A percentile compares a stretch with the other conserved stretches of the same genome.
These are phyloP conservation scores for Elmis aenea DNA, from an alignment of 2,888 invertebrate species.

Conservation along the genomic window DNA sequence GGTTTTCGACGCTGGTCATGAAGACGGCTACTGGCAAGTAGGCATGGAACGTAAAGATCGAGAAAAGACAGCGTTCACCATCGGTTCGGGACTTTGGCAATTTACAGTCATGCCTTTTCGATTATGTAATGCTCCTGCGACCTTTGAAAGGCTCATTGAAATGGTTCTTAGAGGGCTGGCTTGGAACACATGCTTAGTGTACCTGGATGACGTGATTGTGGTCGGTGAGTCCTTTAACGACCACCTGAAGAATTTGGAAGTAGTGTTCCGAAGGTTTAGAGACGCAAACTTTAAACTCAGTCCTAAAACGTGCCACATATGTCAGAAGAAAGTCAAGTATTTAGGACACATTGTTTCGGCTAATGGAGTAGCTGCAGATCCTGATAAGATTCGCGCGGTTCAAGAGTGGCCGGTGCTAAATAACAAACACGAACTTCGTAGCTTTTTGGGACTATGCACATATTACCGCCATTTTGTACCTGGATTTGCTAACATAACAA, in stretches of 20 bases:
- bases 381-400: too few species aligned
- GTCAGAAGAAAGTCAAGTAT: background rate
- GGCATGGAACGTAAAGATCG: constrained; percentile 8
- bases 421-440: background rate
- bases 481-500: too few species aligned
- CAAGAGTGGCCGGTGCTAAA: too few species aligned
- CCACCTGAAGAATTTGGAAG: background rate
- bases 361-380: too few species aligned
- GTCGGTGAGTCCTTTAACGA: background rate
- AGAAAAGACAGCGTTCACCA: constrained; percentile 13
- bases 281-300: background rate
- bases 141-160: constrained; percentile 25
- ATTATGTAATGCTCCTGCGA: constrained; percentile 26
- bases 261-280: background rate
- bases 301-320: background rate
- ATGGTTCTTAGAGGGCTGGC: too few species aligned
- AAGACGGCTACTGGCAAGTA: constrained; percentile 20
- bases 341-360: too few species aligned
- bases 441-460: constrained; percentile 2
- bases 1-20: constrained; percentile 24
- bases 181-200: constrained; percentile 8
- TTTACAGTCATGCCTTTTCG: constrained; percentile 25
- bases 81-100: constrained; percentile 14
- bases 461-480: constrained; percentile 18
- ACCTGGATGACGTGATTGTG: background rate